Base-by-base conservation (phyloP, 1,140 invertebrate species). In the Drosophila carrolli region DNA sequence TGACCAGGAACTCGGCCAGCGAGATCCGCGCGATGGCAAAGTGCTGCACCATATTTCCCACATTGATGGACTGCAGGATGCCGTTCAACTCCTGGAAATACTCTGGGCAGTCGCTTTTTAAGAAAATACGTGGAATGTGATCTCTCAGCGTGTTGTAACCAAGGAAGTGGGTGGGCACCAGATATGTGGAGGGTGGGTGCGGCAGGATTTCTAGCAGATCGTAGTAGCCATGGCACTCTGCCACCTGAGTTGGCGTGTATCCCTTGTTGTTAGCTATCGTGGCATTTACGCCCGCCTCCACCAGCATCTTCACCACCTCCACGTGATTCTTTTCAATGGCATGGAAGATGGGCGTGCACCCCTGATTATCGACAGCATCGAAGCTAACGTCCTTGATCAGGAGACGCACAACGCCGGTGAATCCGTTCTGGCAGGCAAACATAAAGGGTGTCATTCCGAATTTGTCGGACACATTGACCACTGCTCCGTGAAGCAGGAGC, bases 301-400 rank as follows among this genome's bases (percentile, higher is more conserved):
- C 46, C 32, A 94, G 77, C 27, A 91, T 62, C 75, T 93, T 82
- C 9, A 93, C 93, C 41, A 93, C 77, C 8, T 93, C 83, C 0
- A 68, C 38, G 40, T 92, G 86, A 65, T 93, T 93, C 16, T 84
- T 75, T 50, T 93, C 90, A 4, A 94, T 92, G n/a, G 93, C 93
- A 91, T 93, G 92, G 60, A 94, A 94, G 44, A 94, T 80, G 7
- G 92, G 91, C 54, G 91, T 93, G 85, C 93, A 93, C 0, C 93
- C 92, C 40, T 93, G 91, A 78, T 93, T 93, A 72, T 94, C 93
- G 19, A 89, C 70, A 8, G 89, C 90, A 61, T 93, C 84, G 19
- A 91, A 80, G 63, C 88, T 91, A 32, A 93, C 92, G 14, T 90
- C 57, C 4, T 92, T 77, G 1, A 94, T 73, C 8, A 94, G 47